These are phyloP conservation scores for Phaenicophaeus curvirostris DNA, from an alignment of 2,797 vertebrate genomes.

Conservation along the genomic window DNA sequence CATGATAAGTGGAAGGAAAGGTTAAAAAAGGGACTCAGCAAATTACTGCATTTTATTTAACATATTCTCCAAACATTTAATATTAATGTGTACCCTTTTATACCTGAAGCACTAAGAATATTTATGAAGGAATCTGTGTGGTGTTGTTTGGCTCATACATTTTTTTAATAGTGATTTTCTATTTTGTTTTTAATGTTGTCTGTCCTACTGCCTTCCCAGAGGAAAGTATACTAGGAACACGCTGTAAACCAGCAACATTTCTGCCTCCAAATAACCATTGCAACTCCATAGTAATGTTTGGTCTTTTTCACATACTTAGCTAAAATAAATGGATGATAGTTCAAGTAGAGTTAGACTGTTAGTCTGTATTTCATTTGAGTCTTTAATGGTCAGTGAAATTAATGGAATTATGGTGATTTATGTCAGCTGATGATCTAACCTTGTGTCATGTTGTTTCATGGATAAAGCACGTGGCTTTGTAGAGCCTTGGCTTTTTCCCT, in stretches of 20 bases:
- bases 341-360: neutral
- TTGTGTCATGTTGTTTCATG: neutral
- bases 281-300: neutral
- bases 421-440: constrained; percentile 4
- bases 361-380: neutral
- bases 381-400: neutral
- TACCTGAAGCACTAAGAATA: neutral
- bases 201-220: neutral
- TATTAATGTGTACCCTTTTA: neutral
- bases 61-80: neutral
- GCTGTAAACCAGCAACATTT: neutral
- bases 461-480: neutral
- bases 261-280: neutral
- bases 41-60: neutral
- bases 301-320: neutral
- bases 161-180: neutral
- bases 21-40: neutral
- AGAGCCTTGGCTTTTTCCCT: neutral
- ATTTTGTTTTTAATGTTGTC: neutral
- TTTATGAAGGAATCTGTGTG: neutral
- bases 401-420: neutral
- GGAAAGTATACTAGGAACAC: neutral
- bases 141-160: neutral
- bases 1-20: neutral
- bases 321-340: neutral